These are phyloP conservation scores for Erannis defoliaria DNA, from an alignment of 2,888 invertebrate genomes.

Conservation along the genomic window DNA sequence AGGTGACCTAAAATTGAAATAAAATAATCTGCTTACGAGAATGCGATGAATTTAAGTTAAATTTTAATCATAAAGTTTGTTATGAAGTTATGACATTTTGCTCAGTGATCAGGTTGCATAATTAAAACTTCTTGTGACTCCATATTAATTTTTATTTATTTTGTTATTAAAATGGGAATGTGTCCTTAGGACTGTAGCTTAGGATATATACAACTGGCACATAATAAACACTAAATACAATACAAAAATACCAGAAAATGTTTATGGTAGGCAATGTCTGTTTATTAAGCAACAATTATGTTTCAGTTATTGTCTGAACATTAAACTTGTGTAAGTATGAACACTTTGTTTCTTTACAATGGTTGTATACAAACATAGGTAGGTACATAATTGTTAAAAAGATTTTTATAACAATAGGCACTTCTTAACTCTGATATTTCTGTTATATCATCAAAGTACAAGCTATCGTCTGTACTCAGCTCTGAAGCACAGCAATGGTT, in stretches of 20 bases:
- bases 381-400: neutral
- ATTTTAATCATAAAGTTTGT: slow-evolving; percentile 13
- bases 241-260: slow-evolving; percentile 28
- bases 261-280: slow-evolving; percentile 8
- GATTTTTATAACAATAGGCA: too few relatives aligned
- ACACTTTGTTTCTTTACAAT: slow-evolving; percentile 16
- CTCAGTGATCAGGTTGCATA: slow-evolving; percentile 11
- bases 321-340: slow-evolving; percentile 27
- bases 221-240: slow-evolving; percentile 46
- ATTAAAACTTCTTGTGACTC: slow-evolving; percentile 27
- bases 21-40: slow-evolving; percentile 74
- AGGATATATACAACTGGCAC: slow-evolving; percentile 68
- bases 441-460: neutral
- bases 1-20: slow-evolving; percentile 67
- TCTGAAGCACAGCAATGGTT: neutral
- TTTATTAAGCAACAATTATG: slow-evolving; percentile 7
- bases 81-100: slow-evolving; percentile 17
- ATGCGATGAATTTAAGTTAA: slow-evolving; percentile 36
- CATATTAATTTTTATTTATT: slow-evolving; percentile 37
- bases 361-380: neutral
- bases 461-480: too few relatives aligned
- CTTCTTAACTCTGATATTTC: too few relatives aligned
- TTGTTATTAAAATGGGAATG: slow-evolving; percentile 58
- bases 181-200: slow-evolving; percentile 67
- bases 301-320: slow-evolving; percentile 37